Evolutionary conservation across 2,797 vertebrate species (phyloP), one percentile per base, ranked within the genome.

Genomic region (Arnoldichthys spilopterus): DNA sequence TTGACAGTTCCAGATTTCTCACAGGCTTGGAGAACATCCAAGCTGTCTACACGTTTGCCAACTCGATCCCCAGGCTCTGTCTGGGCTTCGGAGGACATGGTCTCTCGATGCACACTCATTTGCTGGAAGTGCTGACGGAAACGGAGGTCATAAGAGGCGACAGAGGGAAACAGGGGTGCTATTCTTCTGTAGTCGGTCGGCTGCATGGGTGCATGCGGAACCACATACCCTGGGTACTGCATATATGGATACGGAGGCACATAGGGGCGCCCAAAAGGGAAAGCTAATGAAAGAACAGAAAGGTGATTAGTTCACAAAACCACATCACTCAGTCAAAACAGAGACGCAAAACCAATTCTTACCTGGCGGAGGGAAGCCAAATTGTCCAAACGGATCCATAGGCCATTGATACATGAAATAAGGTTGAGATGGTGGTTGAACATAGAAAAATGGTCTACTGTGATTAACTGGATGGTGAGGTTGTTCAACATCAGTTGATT

Each of bases 381-480:
- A 89, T 9, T 86, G 89, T 66, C 85, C 78, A 79, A 85, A 88
- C 11, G 84, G 85, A 72, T 81, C 86, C 83, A 87, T 84, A 49
- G 87, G 87, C 88, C 88, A 90, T 1, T 86, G 88, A 73, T 85
- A 87, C 78, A 86, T 86, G 43, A 84, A 88, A 80, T 83, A 87
- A 45, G 87, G 86, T 64, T 88, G 87, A 83, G 85, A 84, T 22
- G 88, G 85, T 80, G 87, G 88, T 61, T 88, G 90, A 82, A 90
- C 87, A 79, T 86, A 90, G 86, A 88, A 89, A 87, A 88, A 89
- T 5, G 90, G 89, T 82, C 88, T 85, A 12, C 81, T 87, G 90
- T 88, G 88, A 79, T 86, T 85, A 64, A 80, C 77, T 47, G 83
- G 64, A 71, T 84, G 79, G 76, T 86, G 85, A 66, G 79, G 77